Conservation (phyloP, 2,888 invertebrate species). For the Iselma pallidipennis region DNA sequence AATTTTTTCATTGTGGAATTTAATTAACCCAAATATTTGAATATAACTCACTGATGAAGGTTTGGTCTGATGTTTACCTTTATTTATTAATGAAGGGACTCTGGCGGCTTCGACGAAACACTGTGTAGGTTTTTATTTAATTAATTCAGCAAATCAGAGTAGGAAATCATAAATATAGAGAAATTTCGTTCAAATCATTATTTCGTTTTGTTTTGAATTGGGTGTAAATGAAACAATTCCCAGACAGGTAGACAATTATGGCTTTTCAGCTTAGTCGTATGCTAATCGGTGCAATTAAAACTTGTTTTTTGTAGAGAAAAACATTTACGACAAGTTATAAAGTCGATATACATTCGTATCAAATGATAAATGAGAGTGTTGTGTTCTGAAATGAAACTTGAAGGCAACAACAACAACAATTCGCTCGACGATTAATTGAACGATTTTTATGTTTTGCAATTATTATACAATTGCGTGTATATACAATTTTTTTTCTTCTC, state of each 20-base stretch:
- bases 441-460: constrained; percentile 16
- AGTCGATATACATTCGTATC: not conserved
- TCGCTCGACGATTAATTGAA: not conserved
- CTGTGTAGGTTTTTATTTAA: no score
- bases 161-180: no score
- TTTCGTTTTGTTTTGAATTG: no score
- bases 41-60: not conserved
- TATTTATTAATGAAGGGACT: not conserved
- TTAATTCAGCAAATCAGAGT: not conserved
- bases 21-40: constrained; percentile 33
- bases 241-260: not conserved
- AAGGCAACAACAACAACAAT: not conserved
- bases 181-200: no score
- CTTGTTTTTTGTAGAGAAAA: not conserved
- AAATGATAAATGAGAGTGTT: constrained; percentile 4
- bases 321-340: not conserved
- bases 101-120: no score
- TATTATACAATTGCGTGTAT: constrained; percentile 34
- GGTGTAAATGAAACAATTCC: not conserved
- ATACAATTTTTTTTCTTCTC: constrained; percentile 12
- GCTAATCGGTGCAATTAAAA: constrained; percentile 1
- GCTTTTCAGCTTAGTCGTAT: not conserved
- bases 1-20: constrained; percentile 36
- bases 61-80: not conserved
- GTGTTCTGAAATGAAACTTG: not conserved